Evolutionary conservation across 2,797 vertebrate species (phyloP), one percentile per base, ranked within the genome.

Genomic region (Poeciliopsis gracilis): DNA sequence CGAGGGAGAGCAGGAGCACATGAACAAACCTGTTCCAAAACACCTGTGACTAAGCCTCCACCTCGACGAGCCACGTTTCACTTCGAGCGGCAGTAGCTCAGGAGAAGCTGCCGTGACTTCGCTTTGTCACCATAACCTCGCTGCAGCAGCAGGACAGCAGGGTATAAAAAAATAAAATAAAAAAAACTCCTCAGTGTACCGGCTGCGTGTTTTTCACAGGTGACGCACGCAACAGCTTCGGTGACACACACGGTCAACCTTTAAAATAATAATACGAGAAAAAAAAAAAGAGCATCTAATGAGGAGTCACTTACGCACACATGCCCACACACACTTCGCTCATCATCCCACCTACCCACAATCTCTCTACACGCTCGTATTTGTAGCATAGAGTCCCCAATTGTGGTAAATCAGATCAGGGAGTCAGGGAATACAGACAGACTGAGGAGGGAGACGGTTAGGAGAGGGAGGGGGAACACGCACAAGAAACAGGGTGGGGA

Each of bases 221-320:
- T 89, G 91, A 92, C 89, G 78, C 90, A 91, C 10, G 79, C 86
- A 85, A 85, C 88, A 86, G 90, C 85, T 86, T 82, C 55, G 0
- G 87, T 93, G 92, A 94, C 91, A 94, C 90, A 90, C 72, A 38
- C 41, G 13, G 6, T 12, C 82, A 92, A 93, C 91, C 94, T 94
- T 93, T 84, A 86, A 87, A 87, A 86, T 82, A 51, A 51, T 51
- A 49, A 49, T 49, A 25, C 2, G 36, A 5, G 5, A 23, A 23
- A 51, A 49, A 38, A 38, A 18, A 6, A 49, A 49, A 90, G 92
- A 89, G 90, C 87, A 88, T 93, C 90, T 91, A 81, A 84, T 61
- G 74, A 84, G 88, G 80, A 78, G 80, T 82, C 84, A 91, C 88
- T 90, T 91, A 86, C 89, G 89, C 91, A 90, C 85, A 36, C 83